These are phyloP conservation scores for Anastrepha obliqua DNA, from an alignment of 1,140 invertebrate species.

Conservation along the genomic window DNA sequence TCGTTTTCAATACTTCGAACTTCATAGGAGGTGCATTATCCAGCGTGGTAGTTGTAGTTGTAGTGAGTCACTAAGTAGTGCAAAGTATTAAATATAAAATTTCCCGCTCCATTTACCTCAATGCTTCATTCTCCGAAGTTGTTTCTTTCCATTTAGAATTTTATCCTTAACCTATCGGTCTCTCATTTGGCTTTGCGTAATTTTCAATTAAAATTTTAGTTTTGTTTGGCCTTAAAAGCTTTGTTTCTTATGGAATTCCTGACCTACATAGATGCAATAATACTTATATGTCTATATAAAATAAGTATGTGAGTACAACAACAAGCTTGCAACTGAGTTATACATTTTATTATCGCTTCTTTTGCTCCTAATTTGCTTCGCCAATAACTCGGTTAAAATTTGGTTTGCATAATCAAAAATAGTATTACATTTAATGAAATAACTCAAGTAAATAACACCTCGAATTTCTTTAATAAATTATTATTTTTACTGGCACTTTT, in stretches of 20 bases:
- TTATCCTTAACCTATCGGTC: background rate
- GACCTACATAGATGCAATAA: background rate
- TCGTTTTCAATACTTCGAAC: too few species aligned
- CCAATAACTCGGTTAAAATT: background rate
- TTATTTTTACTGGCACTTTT: background rate
- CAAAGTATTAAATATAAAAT: too few species aligned
- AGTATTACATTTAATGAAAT: background rate
- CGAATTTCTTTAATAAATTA: background rate
- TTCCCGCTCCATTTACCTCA: too few species aligned
- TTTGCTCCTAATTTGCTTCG: background rate
- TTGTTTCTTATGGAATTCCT: background rate
- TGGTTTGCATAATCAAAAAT: conserved; percentile 10
- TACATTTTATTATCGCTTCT: background rate
- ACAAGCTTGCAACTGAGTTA: background rate
- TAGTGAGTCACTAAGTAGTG: too few species aligned
- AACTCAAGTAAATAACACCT: background rate
- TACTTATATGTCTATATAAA: background rate
- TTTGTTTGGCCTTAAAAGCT: background rate
- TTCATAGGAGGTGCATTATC: too few species aligned
- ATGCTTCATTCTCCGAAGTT: too few species aligned
- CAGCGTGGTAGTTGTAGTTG: too few species aligned
- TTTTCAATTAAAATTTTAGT: background rate
- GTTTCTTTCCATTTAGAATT: too few species aligned
- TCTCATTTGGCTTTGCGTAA: background rate
- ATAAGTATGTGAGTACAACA: background rate